These are phyloP conservation scores for Thecophora atra DNA, from an alignment of 2,888 invertebrate species.

Conservation along the genomic window DNA sequence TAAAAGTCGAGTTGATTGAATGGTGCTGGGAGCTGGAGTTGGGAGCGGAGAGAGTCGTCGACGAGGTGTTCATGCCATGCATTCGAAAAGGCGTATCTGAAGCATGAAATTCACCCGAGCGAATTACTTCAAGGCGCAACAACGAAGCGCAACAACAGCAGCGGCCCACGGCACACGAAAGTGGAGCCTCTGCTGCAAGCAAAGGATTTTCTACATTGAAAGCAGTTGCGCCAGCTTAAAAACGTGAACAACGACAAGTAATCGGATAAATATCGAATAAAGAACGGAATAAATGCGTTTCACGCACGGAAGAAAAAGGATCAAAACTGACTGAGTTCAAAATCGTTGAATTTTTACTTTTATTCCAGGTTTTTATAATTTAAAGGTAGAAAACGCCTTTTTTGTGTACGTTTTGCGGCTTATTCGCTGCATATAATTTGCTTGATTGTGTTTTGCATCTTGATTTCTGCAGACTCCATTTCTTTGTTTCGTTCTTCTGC, in stretches of 20 bases:
- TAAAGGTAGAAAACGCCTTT: neutral
- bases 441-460: neutral
- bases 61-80: too few relatives aligned
- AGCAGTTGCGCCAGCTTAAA: slow-evolving; percentile 15
- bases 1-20: slow-evolving; percentile 30
- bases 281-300: neutral
- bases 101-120: slow-evolving; percentile 64
- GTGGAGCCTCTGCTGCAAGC: neutral
- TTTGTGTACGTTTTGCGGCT: neutral
- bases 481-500: neutral
- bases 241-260: neutral
- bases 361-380: neutral
- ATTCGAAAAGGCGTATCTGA: slow-evolving; percentile 56
- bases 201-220: slow-evolving; percentile 14
- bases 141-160: neutral
- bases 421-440: neutral
- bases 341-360: slow-evolving; percentile 12
- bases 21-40: neutral
- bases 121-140: slow-evolving; percentile 58
- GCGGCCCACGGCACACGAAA: neutral
- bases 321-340: slow-evolving; percentile 28
- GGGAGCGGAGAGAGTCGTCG: neutral
- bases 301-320: slow-evolving; percentile 9
- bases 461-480: neutral
- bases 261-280: neutral